These are phyloP conservation scores for Mesocentrotus franciscanus DNA, from an alignment of 53 echinoderm and acorn worm species.

Conservation along the genomic window DNA sequence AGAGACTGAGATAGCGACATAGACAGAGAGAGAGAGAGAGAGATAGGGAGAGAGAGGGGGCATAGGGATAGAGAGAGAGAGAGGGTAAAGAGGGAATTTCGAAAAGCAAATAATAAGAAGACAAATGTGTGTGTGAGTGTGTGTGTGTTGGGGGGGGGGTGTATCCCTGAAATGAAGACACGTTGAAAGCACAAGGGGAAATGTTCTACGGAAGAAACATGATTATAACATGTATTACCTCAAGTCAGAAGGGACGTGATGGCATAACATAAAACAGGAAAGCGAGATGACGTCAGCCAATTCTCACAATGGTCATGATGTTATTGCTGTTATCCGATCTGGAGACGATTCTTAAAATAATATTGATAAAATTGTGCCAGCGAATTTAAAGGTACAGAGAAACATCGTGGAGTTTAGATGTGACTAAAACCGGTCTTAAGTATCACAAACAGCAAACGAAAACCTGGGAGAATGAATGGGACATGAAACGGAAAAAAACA, in stretches of 20 bases:
- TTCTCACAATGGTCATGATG: no score
- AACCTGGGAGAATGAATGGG: no score
- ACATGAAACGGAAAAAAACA: no score
- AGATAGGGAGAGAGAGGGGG: background rate
- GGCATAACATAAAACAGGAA: background rate
- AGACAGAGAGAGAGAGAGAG: background rate
- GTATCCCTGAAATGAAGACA: background rate
- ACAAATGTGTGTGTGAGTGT: background rate
- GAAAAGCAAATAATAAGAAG: background rate
- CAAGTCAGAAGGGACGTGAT: background rate
- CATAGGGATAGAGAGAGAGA: background rate
- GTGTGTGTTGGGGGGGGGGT: background rate
- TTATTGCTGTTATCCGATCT: background rate
- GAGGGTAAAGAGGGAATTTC: background rate
- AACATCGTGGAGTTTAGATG: no score
- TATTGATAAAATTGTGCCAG: background rate
- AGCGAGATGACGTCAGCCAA: background rate
- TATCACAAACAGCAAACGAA: no score
- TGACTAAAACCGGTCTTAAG: no score
- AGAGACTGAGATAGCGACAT: background rate
- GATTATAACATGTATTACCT: background rate
- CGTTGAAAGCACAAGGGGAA: background rate
- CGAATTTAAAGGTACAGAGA: no score
- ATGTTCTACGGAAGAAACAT: background rate
- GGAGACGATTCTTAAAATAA: background rate